Evolutionary conservation across 2,797 vertebrate genomes (phyloP), one percentile per base, ranked within the genome.

Genomic region (Holocentrus rufus): DNA sequence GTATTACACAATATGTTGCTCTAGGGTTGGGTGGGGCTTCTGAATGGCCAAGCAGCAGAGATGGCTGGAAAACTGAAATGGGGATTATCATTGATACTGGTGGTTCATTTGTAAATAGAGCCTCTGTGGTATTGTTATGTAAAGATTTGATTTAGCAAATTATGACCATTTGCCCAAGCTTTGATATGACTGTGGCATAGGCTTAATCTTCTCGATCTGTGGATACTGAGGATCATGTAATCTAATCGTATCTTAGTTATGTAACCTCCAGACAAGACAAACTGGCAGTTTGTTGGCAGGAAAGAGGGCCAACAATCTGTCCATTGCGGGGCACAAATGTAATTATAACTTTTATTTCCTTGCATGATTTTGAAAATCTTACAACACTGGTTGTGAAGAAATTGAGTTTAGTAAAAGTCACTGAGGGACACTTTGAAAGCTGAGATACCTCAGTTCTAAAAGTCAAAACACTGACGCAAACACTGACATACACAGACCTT

Each of bases 1-100:
- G 30, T 31, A 57, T 82, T 84, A 64, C 17, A 15, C 62, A 73
- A 82, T 2, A 1, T 2, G 47, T 39, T 44, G 54, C 34, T 52
- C 65, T n/a, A n/a, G 13, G 2, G 53, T 7, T 1, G 25, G 65
- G 67, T 18, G 69, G 25, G 47, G 63, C 54, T 34, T 34, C 31
- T 17, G 64, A 27, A 23, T 22, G 42, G 47, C 17, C n/a, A 3
- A 47, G 56, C 49, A 18, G 69, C 1, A 34, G 18, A 49, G 62
- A 54, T 17, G 13, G 2, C 49, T 7, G 49, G 44, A 44, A 44
- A 52, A 18, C 8, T 63, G 9, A 57, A 42, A 47, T 8, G 7
- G 7, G 7, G 36, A 61, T 62, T 53, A 61, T 58, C 47, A 67
- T 56, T 52, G 54, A 63, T 58, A 11, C 20, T 34, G 27, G 5